Base-by-base conservation (phyloP, 2,113 vertebrate genomes). In the Zosterops borbonicus region DNA sequence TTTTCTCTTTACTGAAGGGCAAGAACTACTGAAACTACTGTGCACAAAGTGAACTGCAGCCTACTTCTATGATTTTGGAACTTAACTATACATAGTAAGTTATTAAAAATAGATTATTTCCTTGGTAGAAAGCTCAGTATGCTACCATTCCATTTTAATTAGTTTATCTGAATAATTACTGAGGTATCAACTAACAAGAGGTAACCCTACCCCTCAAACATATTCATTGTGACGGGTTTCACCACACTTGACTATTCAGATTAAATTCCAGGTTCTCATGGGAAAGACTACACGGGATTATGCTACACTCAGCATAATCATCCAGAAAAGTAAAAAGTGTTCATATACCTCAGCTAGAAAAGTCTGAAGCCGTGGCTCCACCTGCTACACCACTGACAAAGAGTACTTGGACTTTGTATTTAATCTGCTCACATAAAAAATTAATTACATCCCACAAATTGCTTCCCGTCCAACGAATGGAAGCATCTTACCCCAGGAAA, bases 171-270 rank as follows among this genome's bases (percentile, higher is more conserved):
- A 65, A 23, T 62, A 65, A 74, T 35, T 79, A 84, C 23, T 1
- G 2, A 93, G 18, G 52, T 47, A 94, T 39, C 24, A 82, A 67
- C 44, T 76, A 90, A 71, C 50, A 90, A 60, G 65, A 90, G 39
- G 76, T 59, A 94, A 89, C 47, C n/a, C 55, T 67, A 81, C 9
- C 18, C 63, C 55, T 83, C 53, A 55, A 87, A 55, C 33, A 83
- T 23, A 62, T 50, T 86, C 37, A 73, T 16, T 65, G 46, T 12
- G 78, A 96, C 88, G 95, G 42, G 93, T 93, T 93, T 92, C 4
- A 5, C 39, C 41, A 41, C 3, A 74, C 74, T 47, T 84, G 24
- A 50, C 19, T 81, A 59, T 62, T 87, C 5, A 4, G 37, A 80
- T 85, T 64, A 79, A 27, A 89, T 42, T 39, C 39, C 1, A 0